These are phyloP conservation scores for Periophthalmodon schlosseri DNA, from an alignment of 2,113 vertebrate genomes.

Conservation along the genomic window DNA sequence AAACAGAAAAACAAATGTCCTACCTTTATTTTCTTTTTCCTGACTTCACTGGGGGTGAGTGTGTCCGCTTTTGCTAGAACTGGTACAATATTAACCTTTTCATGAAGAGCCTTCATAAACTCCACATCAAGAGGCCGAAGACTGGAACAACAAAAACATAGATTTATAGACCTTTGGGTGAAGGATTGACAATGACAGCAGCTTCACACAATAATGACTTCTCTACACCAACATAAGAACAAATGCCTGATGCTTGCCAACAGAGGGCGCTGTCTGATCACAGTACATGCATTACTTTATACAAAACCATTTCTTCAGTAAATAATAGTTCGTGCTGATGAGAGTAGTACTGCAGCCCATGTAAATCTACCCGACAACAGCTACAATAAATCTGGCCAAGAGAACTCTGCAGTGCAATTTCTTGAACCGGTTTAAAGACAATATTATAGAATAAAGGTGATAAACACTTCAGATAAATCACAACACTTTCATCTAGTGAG, in stretches of 20 bases:
- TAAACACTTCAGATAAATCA: neutral
- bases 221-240: neutral
- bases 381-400: constrained; percentile 22
- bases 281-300: neutral
- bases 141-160: constrained; percentile 64
- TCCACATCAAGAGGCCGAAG: constrained; percentile 94
- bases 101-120: constrained; percentile 95
- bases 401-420: constrained; percentile 37
- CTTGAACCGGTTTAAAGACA: constrained; percentile 5
- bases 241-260: constrained; percentile 24
- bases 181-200: neutral
- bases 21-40: constrained; percentile 92
- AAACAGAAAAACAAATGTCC: constrained; percentile 19
- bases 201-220: neutral
- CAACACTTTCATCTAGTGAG: neutral
- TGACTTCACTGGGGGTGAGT: constrained; percentile 88
- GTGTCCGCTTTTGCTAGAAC: constrained; percentile 96
- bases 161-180: neutral
- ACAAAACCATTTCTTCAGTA: constrained; percentile 12
- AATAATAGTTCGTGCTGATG: constrained; percentile 18
- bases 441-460: neutral
- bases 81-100: constrained; percentile 96
- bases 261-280: constrained; percentile 56
- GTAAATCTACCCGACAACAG: constrained; percentile 32
- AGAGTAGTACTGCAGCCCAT: constrained; percentile 25